phyloP scores from a whole-genome alignment of 2,113 vertebrate species.

The Paraplagusia blochii region DNA sequence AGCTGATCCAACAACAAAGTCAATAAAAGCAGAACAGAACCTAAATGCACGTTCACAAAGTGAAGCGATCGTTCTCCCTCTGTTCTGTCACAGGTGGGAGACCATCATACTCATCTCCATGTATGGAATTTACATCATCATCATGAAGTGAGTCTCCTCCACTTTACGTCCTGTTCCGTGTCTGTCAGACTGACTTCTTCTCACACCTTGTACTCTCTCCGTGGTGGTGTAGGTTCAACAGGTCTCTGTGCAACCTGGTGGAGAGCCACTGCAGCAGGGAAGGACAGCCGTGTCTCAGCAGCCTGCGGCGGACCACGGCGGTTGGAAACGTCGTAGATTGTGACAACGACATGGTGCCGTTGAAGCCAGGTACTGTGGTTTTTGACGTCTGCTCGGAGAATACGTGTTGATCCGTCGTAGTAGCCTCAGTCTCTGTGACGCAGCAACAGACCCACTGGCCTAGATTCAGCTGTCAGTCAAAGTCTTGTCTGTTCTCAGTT shows the following conservation, averaged over 20 bases:
- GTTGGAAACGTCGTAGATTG: constrained; percentile 63
- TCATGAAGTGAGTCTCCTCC: constrained; percentile 75
- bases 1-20: too few relatives aligned
- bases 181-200: not conserved
- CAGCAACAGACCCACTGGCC: constrained; percentile 34
- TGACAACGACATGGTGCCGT: constrained; percentile 73
- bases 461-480: constrained; percentile 31
- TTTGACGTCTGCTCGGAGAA: constrained; percentile 1
- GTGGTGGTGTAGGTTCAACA: constrained; percentile 75
- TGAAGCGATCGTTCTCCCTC: too few relatives aligned
- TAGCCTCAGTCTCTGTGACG: constrained; percentile 2
- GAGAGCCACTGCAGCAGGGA: constrained; percentile 64
- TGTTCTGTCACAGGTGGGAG: constrained; percentile 74
- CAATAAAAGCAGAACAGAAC: too few relatives aligned
- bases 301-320: constrained; percentile 57
- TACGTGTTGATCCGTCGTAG: not conserved
- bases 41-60: too few relatives aligned
- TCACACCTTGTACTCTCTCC: not conserved
- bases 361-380: constrained; percentile 70
- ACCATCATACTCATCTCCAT: constrained; percentile 74
- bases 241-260: constrained; percentile 66
- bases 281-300: constrained; percentile 61
- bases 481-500: constrained; percentile 18
- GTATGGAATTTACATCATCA: constrained; percentile 79
- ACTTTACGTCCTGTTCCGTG: not conserved